Evolutionary conservation across 2,888 invertebrate species (phyloP), one percentile per base, ranked within the genome.

Genomic region (Stomorhina lunata): DNA sequence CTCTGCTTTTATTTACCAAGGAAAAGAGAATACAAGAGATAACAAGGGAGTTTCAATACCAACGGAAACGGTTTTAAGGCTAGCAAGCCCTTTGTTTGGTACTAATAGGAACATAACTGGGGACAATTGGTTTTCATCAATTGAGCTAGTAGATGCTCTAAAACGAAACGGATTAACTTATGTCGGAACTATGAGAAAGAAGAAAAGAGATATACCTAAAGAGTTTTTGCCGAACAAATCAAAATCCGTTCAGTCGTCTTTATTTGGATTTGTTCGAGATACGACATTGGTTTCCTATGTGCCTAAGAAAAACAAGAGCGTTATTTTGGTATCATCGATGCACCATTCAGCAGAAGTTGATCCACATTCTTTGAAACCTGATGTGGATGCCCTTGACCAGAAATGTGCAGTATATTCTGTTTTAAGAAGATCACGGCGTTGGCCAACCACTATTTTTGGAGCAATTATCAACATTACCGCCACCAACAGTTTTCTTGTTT

Each of bases 101-200:
- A 45, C 40, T 2, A 63, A 63, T 43, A 63, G 45, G 50, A 66
- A 66, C 9, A 34, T 66, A 66, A 50, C 50, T 22, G 50, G 50
- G 22, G 50, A 50, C 22, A 50, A 66, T 48, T 66, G 50, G 65
- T 66, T 66, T 66, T 66, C 45, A 17, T 34, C 59, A 59, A 48
- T 48, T 32, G 65, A 66, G 22, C 32, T 48, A 45, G 65, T 66
- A 32, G 65, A 45, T 32, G 29, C 48, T 48, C 50, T 66, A 66
- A 66, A 66, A 48, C 48, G 10, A 45, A 66, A 66, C 15, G 37
- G 65, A 29, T 45, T 66, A 20, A 66, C 65, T 66, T 48, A 66
- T 15, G 65, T 45, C 34, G 37, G 45, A 45, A n/a, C 45, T 15
- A 45, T 45, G 45, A 7, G 45, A 45, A 15, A 45, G 7, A 45